These are phyloP conservation scores for Chinchilla lanigera DNA, from an alignment of 2,113 vertebrate species.

Conservation along the genomic window DNA sequence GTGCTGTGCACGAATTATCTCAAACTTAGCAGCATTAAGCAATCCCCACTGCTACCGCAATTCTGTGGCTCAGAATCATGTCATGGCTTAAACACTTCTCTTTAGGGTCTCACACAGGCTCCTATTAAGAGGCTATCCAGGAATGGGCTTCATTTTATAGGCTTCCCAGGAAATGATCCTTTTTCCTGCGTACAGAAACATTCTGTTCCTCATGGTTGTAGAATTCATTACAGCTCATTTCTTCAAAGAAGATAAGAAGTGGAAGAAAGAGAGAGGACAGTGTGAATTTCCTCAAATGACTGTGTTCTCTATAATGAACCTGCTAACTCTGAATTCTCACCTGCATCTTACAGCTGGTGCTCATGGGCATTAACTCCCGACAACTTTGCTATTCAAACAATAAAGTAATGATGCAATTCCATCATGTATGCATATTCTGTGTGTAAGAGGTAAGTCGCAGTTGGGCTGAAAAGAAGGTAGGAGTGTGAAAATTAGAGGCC, in stretches of 20 bases:
- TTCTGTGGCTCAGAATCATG: background rate
- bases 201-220: background rate
- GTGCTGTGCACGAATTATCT: background rate
- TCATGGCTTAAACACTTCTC: background rate
- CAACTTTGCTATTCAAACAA: background rate
- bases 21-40: background rate
- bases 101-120: background rate
- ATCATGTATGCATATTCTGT: background rate
- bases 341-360: too few relatives aligned
- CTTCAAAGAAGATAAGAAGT: background rate
- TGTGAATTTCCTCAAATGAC: background rate
- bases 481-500: background rate
- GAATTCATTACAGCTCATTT: background rate
- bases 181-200: background rate
- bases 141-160: background rate
- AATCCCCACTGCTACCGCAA: background rate
- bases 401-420: background rate
- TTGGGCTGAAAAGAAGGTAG: background rate
- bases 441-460: background rate
- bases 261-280: too few relatives aligned
- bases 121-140: background rate
- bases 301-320: background rate
- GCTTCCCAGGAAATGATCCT: background rate
- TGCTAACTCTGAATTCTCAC: background rate
- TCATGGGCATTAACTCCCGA: background rate